Conservation (phyloP, 1,140 invertebrate species). For the Aphaenogaster ashmeadi region DNA sequence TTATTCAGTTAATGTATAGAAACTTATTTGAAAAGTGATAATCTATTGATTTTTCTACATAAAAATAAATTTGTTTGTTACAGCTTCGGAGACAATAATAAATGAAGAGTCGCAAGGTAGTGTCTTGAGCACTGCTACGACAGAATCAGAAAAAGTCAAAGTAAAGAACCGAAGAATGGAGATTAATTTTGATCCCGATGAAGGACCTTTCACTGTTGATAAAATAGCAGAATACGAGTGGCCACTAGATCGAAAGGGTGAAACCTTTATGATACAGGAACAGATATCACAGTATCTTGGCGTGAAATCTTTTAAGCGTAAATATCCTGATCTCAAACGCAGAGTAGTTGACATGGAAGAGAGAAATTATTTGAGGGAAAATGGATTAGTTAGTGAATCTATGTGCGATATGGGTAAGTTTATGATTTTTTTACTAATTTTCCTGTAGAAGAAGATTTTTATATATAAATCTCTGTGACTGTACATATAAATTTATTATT, state of each 20-base stretch:
- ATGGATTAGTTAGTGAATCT: conserved; percentile 95
- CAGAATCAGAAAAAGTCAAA: conserved; percentile 90
- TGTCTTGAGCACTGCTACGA: conserved; percentile 90
- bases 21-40: conserved; percentile 5
- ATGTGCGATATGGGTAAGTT: conserved; percentile 95
- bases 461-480: not conserved
- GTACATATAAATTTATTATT: conserved; percentile 6
- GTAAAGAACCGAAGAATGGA: conserved; percentile 92
- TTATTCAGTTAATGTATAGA: not conserved
- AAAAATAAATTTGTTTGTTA: conserved; percentile 53
- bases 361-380: conserved; percentile 94
- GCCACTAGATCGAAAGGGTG: conserved; percentile 92
- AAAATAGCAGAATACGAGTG: conserved; percentile 98
- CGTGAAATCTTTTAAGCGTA: conserved; percentile 98
- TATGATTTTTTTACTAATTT: not conserved
- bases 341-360: conserved; percentile 96
- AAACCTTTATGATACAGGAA: conserved; percentile 96
- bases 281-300: conserved; percentile 97
- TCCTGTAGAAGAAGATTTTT: not conserved
- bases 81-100: conserved; percentile 88
- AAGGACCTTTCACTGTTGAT: conserved; percentile 93
- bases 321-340: conserved; percentile 96
- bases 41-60: conserved; percentile 38
- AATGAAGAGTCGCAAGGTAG: conserved; percentile 94
- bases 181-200: conserved; percentile 90